A percentile compares a stretch with the other conserved stretches of the same genome.
Evolutionary conservation across 2,888 invertebrate genomes (phyloP).

Genomic region (Lapara coniferarum): DNA sequence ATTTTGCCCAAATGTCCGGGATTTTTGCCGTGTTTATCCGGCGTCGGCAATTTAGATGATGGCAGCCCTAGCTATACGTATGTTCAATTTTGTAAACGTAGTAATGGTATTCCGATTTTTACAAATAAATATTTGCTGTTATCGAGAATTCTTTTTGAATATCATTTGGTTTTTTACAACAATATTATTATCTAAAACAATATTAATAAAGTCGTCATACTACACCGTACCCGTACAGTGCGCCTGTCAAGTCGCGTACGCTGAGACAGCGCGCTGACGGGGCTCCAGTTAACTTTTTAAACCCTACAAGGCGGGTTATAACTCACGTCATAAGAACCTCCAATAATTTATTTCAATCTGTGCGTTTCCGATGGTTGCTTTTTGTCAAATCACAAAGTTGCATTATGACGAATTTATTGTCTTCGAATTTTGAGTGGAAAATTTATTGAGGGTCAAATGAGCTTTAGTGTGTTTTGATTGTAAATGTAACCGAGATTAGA

Average conservation of each 20-base stretch:
- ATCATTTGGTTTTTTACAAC: no score
- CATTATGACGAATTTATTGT: slow-evolving; percentile 7
- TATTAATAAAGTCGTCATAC: background rate
- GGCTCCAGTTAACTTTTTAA: slow-evolving; percentile 22
- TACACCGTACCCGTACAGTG: slow-evolving; percentile 13
- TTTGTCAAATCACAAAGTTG: background rate
- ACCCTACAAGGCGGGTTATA: slow-evolving; percentile 22
- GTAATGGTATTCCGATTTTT: no score
- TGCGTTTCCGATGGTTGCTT: slow-evolving; percentile 14
- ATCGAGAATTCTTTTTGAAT: no score
- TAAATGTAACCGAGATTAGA: no score
- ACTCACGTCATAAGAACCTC: slow-evolving; percentile 22
- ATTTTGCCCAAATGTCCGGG: no score
- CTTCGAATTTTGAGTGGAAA: no score
- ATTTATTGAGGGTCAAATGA: background rate
- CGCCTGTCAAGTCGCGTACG: background rate
- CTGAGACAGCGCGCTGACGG: slow-evolving; percentile 30
- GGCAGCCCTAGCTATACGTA: no score
- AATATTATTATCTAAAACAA: background rate
- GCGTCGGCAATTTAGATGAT: no score
- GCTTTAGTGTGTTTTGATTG: background rate
- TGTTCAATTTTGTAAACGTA: no score
- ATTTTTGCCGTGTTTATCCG: no score
- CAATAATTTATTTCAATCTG: slow-evolving; percentile 22
- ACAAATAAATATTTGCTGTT: no score